Evolutionary conservation across 2,888 invertebrate species (phyloP), one percentile per base, ranked within the genome.

Genomic region (Eulithis prunata): DNA sequence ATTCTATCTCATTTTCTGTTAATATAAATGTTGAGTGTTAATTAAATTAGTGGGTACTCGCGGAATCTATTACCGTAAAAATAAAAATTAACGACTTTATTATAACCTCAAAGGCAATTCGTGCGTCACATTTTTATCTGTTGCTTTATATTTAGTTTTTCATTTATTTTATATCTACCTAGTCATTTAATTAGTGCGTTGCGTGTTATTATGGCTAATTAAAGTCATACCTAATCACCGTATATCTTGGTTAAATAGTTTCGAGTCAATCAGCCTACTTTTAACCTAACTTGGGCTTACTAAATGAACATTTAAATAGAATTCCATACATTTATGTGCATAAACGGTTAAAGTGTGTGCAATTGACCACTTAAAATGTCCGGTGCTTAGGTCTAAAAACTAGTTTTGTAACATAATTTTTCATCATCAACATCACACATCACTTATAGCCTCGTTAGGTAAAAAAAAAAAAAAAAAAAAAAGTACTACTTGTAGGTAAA

Each of bases 61-160:
- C 45, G 10, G 32, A 52, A 59, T 60, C 53, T 54, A 46, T 62
- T 32, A 51, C 41, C 21, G 41, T 62, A 55, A 47, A 47, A 55
- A 62, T 54, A 21, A 54, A 13, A 58, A 36, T 55, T 63, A 21
- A 71, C 73, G 64, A 32, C 1, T 41, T 41, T 41, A 41, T 41
- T 41, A 41, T 47, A 72, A 75, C 65, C 74, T 71, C 72, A 70
- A 70, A 80, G 80, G 76, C 77, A 75, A 70, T 75, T 74, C 75
- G 76, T 79, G 80, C 79, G 79, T 78, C 71, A 70, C 64, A 14
- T 47, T 75, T 73, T 74, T 60, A 32, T 32, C 32, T 32, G 32
- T 2, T 32, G 2, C 2, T 32, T 32, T 32, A 5, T 32, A 11
- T 41, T 41, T 41, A 21, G 21, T 41, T 41, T 8, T 8, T 2